Evolutionary conservation across 2,113 vertebrate genomes (phyloP).

Genomic region (Mirounga angustirostris): DNA sequence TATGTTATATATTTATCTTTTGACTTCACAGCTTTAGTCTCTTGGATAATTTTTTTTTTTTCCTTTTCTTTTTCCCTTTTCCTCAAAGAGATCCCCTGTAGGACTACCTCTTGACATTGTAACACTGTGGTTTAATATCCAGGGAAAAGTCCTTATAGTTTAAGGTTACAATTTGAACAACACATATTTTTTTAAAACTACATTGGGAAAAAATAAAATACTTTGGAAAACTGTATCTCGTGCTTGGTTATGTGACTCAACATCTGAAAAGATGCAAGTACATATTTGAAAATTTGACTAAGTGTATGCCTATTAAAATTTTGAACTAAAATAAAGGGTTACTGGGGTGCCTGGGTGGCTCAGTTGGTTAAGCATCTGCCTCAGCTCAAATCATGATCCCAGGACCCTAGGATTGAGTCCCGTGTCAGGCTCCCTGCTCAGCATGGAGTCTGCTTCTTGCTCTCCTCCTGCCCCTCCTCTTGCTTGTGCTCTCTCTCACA

Average conservation of each 20-base stretch:
- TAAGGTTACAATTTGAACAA: background rate
- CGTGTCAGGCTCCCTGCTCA: background rate
- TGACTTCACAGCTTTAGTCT: background rate
- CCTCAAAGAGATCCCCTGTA: background rate
- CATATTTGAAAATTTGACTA: background rate
- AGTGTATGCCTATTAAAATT: background rate
- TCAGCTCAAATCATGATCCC: background rate
- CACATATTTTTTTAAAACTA: background rate
- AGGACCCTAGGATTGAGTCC: background rate
- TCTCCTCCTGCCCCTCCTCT: background rate
- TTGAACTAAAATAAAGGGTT: background rate
- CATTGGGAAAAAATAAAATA: background rate
- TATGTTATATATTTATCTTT: background rate
- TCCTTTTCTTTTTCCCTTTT: background rate
- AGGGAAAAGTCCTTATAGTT: background rate
- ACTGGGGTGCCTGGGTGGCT: background rate
- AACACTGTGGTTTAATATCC: background rate
- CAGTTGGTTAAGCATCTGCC: background rate
- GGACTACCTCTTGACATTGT: background rate
- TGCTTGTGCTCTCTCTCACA: background rate
- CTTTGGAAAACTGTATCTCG: background rate
- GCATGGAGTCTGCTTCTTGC: background rate
- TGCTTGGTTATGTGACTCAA: background rate
- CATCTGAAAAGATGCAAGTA: background rate
- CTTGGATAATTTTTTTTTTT: background rate